A percentile compares a stretch with the other conserved stretches of the same genome.
Conservation (phyloP, 2,888 invertebrate genomes). For the Meiosimyza decipiens region DNA sequence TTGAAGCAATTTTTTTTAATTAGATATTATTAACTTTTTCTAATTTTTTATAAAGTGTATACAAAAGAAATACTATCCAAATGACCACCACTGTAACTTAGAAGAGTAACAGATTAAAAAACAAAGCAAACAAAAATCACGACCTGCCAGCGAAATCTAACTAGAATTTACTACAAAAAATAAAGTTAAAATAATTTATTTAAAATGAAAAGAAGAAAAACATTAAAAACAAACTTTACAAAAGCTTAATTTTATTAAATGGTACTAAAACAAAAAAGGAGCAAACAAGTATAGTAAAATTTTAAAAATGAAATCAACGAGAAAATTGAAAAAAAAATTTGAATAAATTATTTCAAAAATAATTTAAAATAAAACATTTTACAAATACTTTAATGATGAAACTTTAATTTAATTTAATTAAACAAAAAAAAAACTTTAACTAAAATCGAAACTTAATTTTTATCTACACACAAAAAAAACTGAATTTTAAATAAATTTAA, state of each 20-base stretch:
- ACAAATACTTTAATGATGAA: constrained; percentile 8
- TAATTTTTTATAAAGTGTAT: too few relatives aligned
- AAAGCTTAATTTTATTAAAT: background rate
- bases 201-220: constrained; percentile 5
- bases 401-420: constrained; percentile 22
- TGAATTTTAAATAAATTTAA: background rate
- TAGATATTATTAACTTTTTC: too few relatives aligned
- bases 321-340: constrained; percentile 6
- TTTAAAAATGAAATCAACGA: too few relatives aligned
- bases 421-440: constrained; percentile 8
- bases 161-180: constrained; percentile 13
- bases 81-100: too few relatives aligned
- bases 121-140: constrained; percentile 29
- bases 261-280: background rate
- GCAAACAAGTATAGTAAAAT: too few relatives aligned
- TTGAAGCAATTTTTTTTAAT: too few relatives aligned
- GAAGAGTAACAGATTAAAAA: background rate
- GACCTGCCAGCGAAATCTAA: constrained; percentile 25
- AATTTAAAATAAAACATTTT: constrained; percentile 15
- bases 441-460: constrained; percentile 19
- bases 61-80: too few relatives aligned
- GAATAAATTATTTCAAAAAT: constrained; percentile 24
- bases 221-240: background rate
- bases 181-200: constrained; percentile 7
- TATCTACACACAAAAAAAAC: background rate